Conservation (phyloP, 2,888 invertebrate genomes). For the Zaprionus obscuricornis region DNA sequence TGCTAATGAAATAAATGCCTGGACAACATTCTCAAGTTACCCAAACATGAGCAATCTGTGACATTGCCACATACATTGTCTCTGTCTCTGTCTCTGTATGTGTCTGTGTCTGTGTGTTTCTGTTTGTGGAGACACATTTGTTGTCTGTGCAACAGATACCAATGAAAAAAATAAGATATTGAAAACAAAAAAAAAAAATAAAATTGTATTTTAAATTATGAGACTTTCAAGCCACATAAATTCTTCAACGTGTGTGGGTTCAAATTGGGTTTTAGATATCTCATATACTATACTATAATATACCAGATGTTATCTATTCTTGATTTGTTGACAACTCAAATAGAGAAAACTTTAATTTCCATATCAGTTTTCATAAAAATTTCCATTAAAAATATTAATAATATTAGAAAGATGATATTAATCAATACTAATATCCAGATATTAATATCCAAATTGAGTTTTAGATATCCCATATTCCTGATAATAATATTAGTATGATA, state of each 20-base stretch:
- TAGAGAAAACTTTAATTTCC: too few relatives aligned
- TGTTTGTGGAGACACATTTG: neutral
- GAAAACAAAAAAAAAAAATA: slow-evolving; percentile 18
- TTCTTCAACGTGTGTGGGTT: slow-evolving; percentile 72
- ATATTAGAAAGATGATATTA: too few relatives aligned
- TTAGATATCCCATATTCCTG: too few relatives aligned
- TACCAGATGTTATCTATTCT: too few relatives aligned
- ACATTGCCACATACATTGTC: slow-evolving; percentile 58
- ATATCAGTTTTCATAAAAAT: neutral
- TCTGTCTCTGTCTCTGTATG: too few relatives aligned
- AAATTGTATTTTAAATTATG: slow-evolving; percentile 61
- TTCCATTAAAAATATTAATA: neutral
- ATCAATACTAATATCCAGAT: too few relatives aligned
- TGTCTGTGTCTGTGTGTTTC: too few relatives aligned
- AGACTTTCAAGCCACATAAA: slow-evolving; percentile 57
- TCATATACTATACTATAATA: neutral
- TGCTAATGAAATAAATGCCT: slow-evolving; percentile 79
- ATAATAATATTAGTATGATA: too few relatives aligned
- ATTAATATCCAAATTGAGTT: too few relatives aligned
- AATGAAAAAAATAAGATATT: slow-evolving; percentile 24
- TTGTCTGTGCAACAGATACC: slow-evolving; percentile 22
- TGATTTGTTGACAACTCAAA: too few relatives aligned
- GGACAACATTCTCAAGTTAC: slow-evolving; percentile 72
- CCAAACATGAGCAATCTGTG: slow-evolving; percentile 69
- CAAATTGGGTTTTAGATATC: slow-evolving; percentile 10